phyloP scores from a whole-genome alignment of 2,888 invertebrate genomes.

The Tiliacea aurago region DNA sequence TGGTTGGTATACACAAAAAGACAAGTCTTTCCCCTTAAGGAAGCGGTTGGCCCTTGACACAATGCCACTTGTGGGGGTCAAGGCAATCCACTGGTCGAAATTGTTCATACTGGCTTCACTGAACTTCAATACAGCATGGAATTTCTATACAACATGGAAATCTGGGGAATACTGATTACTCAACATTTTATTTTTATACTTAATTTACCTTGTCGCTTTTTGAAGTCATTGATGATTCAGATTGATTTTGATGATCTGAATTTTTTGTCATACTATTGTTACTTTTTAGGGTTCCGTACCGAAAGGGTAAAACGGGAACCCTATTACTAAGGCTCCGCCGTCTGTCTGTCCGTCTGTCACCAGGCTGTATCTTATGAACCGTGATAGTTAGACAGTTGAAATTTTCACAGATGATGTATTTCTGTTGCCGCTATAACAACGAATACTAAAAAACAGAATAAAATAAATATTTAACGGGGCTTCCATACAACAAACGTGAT shows the following conservation, averaged over 20 bases:
- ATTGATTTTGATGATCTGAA: too few relatives aligned
- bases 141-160: slow-evolving; percentile 50
- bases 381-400: too few relatives aligned
- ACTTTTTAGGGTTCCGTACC: too few relatives aligned
- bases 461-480: too few relatives aligned
- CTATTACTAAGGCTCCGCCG: too few relatives aligned
- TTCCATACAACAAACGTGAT: too few relatives aligned
- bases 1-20: slow-evolving; percentile 53
- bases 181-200: slow-evolving; percentile 21
- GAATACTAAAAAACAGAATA: too few relatives aligned
- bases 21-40: slow-evolving; percentile 65
- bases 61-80: slow-evolving; percentile 68
- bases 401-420: too few relatives aligned
- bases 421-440: too few relatives aligned
- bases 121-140: slow-evolving; percentile 51
- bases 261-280: neutral
- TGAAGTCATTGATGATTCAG: neutral
- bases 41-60: slow-evolving; percentile 72
- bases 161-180: slow-evolving; percentile 27
- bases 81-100: slow-evolving; percentile 66
- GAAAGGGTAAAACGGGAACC: too few relatives aligned
- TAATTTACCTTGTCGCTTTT: slow-evolving; percentile 17
- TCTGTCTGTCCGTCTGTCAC: too few relatives aligned
- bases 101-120: slow-evolving; percentile 49
- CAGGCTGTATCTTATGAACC: too few relatives aligned